phyloP scores from a whole-genome alignment of 2,888 invertebrate species.

The Ennomos quercinarius region DNA sequence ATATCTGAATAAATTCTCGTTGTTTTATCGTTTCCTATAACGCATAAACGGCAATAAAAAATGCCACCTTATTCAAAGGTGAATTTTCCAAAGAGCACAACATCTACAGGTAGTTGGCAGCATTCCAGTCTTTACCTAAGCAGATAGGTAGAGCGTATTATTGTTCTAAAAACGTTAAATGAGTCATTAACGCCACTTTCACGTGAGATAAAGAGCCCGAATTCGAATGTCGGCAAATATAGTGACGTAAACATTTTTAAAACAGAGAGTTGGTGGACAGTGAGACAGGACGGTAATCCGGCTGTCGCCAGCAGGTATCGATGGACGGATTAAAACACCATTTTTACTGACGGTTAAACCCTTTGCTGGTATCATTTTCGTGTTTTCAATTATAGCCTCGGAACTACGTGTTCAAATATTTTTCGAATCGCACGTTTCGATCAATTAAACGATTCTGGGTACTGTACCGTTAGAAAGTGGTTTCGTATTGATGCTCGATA shows the following conservation, averaged over 20 bases:
- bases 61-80: constrained; percentile 54
- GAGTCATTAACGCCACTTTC: constrained; percentile 44
- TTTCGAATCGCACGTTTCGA: constrained; percentile 23
- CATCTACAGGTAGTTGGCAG: constrained; percentile 82
- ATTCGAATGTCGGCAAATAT: constrained; percentile 43
- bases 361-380: constrained; percentile 64
- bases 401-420: constrained; percentile 43
- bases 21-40: constrained; percentile 57
- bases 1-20: constrained; percentile 43
- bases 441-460: constrained; percentile 29
- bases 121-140: constrained; percentile 71
- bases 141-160: constrained; percentile 65
- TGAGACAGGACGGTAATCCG: constrained; percentile 70
- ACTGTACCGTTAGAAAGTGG: constrained; percentile 15
- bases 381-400: constrained; percentile 63
- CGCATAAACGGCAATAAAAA: constrained; percentile 53
- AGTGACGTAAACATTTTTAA: constrained; percentile 51
- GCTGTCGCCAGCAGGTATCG: constrained; percentile 77
- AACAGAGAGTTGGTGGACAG: constrained; percentile 55
- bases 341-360: constrained; percentile 75
- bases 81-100: constrained; percentile 63
- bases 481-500: constrained; percentile 14
- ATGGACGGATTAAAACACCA: constrained; percentile 80
- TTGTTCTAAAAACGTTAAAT: constrained; percentile 63
- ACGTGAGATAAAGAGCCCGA: constrained; percentile 28